Conservation (phyloP, 2,888 invertebrate species). For the Spicauda simplicius region DNA sequence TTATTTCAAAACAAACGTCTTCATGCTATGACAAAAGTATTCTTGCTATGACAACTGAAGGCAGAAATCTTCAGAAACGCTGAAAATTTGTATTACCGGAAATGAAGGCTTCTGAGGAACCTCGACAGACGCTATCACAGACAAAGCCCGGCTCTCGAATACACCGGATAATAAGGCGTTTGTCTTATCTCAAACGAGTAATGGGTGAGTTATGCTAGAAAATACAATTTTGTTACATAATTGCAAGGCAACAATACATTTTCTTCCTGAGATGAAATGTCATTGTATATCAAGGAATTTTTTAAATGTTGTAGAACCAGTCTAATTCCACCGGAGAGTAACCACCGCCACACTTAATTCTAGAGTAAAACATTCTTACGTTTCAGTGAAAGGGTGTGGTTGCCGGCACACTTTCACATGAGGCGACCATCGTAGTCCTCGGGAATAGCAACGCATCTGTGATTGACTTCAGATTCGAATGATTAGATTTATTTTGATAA, state of each 20-base stretch:
- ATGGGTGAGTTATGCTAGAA: not conserved
- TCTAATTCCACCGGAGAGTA: too few species aligned
- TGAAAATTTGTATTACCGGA: slow-evolving; percentile 49
- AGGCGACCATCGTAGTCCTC: too few species aligned
- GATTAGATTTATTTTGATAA: too few species aligned
- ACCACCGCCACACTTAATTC: too few species aligned
- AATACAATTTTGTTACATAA: not conserved
- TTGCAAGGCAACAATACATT: not conserved
- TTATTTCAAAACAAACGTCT: not conserved
- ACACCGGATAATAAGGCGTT: slow-evolving; percentile 40
- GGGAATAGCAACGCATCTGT: too few species aligned
- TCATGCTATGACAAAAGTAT: not conserved
- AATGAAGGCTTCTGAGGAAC: slow-evolving; percentile 51
- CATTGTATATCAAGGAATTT: too few species aligned
- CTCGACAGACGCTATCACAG: slow-evolving; percentile 42
- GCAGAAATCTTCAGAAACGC: slow-evolving; percentile 41
- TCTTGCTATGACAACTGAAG: slow-evolving; percentile 31
- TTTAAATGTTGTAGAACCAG: too few species aligned
- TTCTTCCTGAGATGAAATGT: too few species aligned
- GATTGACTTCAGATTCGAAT: too few species aligned
- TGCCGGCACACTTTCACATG: too few species aligned
- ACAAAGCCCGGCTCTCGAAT: slow-evolving; percentile 52
- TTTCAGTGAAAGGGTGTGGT: too few species aligned
- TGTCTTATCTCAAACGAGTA: not conserved
- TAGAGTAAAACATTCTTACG: too few species aligned